These are phyloP conservation scores for Trachythela sp. DNA, from an alignment of 64 coral and sea anemone genomes.

Conservation along the genomic window DNA sequence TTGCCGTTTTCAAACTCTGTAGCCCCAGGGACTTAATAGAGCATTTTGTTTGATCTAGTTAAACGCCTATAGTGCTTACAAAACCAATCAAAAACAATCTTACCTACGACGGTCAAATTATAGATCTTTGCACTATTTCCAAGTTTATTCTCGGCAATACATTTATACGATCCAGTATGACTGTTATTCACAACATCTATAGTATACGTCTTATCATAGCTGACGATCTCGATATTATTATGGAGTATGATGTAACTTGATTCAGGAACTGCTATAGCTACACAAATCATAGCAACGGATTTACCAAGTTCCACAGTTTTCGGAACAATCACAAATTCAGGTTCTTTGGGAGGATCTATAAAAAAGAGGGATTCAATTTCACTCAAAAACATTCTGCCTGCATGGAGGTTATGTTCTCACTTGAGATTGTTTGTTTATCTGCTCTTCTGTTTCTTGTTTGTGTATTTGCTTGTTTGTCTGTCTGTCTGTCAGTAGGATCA, in stretches of 20 bases:
- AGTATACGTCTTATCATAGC: neutral
- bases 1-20: too few relatives aligned
- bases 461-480: neutral
- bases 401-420: neutral
- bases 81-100: too few relatives aligned
- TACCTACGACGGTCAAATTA: neutral
- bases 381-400: neutral
- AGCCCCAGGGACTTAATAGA: too few relatives aligned
- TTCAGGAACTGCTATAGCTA: neutral
- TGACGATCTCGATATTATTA: neutral
- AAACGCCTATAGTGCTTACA: too few relatives aligned
- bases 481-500: too few relatives aligned
- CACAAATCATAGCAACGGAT: neutral
- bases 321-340: neutral
- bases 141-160: neutral
- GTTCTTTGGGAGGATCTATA: neutral
- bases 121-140: neutral
- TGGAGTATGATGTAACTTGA: neutral
- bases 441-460: neutral
- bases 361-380: neutral
- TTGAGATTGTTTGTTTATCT: neutral
- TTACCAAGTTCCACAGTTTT: neutral
- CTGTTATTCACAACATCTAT: neutral
- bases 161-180: neutral
- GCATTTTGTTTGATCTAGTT: too few relatives aligned